These are phyloP conservation scores for Elachura formosa DNA, from an alignment of 2,113 vertebrate species.

Conservation along the genomic window DNA sequence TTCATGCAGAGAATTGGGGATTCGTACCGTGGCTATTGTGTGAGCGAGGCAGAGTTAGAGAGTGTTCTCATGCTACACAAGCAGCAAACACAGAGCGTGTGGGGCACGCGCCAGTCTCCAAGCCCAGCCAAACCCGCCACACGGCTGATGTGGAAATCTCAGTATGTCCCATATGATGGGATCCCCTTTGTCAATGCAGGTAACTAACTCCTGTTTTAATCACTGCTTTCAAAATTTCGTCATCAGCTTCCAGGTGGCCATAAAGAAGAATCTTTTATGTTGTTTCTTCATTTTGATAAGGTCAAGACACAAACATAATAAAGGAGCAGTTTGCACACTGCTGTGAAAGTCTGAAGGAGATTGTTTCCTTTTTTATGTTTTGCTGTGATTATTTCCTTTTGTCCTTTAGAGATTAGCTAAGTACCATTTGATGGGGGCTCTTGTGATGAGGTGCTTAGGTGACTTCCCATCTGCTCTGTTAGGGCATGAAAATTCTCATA, in stretches of 20 bases:
- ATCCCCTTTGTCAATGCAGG: slow-evolving; percentile 86
- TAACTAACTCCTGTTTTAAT: slow-evolving; percentile 60
- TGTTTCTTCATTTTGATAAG: neutral
- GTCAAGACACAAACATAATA: neutral
- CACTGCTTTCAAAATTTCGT: slow-evolving; percentile 1
- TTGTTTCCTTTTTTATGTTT: neutral
- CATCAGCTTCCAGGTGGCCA: neutral
- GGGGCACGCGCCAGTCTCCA: slow-evolving; percentile 83
- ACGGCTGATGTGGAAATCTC: slow-evolving; percentile 86
- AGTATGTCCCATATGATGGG: slow-evolving; percentile 85
- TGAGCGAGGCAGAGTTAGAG: slow-evolving; percentile 81
- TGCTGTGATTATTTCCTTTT: neutral
- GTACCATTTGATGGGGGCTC: neutral
- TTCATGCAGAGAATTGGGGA: slow-evolving; percentile 82
- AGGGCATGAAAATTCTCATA: rapidly evolving
- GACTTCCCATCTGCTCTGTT: neutral
- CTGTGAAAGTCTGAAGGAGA: neutral
- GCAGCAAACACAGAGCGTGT: slow-evolving; percentile 81
- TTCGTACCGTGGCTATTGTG: slow-evolving; percentile 82
- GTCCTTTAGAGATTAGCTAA: neutral
- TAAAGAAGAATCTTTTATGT: neutral
- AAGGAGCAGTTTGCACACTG: neutral
- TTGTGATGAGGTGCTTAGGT: neutral
- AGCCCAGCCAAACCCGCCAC: slow-evolving; percentile 82
- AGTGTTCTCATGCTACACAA: slow-evolving; percentile 78